A percentile compares a stretch with the other conserved stretches of the same genome.
Conservation (phyloP, 2,888 invertebrate species). For the Syritta pipiens region DNA sequence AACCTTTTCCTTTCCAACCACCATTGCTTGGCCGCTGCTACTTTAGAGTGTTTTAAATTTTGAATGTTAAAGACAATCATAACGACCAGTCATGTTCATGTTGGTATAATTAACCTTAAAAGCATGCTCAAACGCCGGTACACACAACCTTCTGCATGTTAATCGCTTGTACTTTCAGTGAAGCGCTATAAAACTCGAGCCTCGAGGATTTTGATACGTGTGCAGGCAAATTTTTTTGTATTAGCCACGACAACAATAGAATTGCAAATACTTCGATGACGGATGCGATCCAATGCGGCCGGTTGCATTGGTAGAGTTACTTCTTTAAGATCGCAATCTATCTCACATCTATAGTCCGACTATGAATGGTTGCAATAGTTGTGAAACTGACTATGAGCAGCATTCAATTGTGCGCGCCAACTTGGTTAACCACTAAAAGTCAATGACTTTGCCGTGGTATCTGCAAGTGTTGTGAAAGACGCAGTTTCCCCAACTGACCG, state of each 20-base stretch:
- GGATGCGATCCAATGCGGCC: constrained; percentile 20
- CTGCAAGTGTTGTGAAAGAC: constrained; percentile 39
- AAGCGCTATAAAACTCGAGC: too few species aligned
- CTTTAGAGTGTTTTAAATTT: too few species aligned
- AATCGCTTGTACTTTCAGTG: constrained; percentile 34
- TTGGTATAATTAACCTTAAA: constrained; percentile 39
- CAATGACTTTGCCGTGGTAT: constrained; percentile 41
- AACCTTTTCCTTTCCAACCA: too few species aligned
- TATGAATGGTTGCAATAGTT: constrained; percentile 42
- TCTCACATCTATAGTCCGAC: constrained; percentile 21
- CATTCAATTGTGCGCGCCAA: constrained; percentile 38
- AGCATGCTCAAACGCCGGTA: neutral
- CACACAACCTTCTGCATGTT: constrained; percentile 27
- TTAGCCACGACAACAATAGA: constrained; percentile 46
- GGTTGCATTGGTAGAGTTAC: too few species aligned
- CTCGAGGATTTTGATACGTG: neutral
- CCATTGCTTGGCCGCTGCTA: too few species aligned
- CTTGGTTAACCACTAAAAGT: constrained; percentile 40
- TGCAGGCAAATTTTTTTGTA: neutral
- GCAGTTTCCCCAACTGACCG: constrained; percentile 34
- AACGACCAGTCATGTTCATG: constrained; percentile 18
- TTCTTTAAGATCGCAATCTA: constrained; percentile 20
- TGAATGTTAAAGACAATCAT: constrained; percentile 21
- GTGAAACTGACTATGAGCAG: too few species aligned
- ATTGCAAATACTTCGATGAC: neutral